Conservation (phyloP, 2,113 vertebrate species). For the Uria lomvia region DNA sequence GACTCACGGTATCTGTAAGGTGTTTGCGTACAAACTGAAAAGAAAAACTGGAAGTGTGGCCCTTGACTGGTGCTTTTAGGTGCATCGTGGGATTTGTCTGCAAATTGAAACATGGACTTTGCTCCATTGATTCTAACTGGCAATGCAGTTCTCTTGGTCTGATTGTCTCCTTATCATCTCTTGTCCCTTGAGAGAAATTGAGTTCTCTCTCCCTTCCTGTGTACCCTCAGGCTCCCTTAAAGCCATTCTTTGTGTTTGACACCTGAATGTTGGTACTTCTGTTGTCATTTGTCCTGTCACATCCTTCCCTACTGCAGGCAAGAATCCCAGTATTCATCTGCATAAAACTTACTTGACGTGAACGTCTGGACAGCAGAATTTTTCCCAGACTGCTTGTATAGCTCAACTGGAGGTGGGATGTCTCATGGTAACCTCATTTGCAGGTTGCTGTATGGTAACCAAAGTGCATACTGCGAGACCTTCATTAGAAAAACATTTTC, state of each 20-base stretch:
- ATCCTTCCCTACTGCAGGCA: background rate
- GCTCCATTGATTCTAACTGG: background rate
- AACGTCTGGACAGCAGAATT: background rate
- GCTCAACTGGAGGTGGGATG: background rate
- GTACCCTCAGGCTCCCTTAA: constrained; percentile 15
- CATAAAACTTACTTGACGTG: background rate
- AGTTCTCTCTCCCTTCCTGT: background rate
- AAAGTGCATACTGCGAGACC: background rate
- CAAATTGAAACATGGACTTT: background rate
- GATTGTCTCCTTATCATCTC: background rate
- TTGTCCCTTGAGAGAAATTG: background rate
- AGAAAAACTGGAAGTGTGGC: background rate
- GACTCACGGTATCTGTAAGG: background rate
- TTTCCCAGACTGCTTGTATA: background rate
- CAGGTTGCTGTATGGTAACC: background rate
- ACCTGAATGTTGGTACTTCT: constrained; percentile 1
- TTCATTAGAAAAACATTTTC: constrained; percentile 26
- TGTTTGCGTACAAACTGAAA: background rate
- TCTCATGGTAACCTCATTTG: background rate
- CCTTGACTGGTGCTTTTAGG: background rate
- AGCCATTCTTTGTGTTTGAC: constrained; percentile 15
- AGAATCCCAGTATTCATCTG: background rate
- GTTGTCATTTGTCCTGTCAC: constrained; percentile 25
- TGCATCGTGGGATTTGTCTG: background rate
- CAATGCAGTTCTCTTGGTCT: background rate